Base-by-base conservation (phyloP, 2,797 vertebrate genomes). In the Steatocranus sp. region DNA sequence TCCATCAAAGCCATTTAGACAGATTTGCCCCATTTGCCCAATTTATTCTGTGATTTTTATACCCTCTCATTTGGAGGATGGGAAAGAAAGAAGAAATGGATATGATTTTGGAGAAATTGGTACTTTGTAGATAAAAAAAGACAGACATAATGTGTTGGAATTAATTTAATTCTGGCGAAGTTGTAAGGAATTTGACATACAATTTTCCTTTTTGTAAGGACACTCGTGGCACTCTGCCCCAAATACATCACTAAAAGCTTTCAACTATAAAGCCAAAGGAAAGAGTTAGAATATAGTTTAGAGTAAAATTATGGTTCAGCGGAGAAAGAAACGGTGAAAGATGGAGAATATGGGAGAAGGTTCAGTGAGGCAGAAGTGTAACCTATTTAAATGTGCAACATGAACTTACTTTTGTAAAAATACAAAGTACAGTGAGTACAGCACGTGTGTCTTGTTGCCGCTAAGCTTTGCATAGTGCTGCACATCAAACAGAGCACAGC, bases 1-100 rank as follows among this genome's bases (percentile, higher is more conserved):
- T 86, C 81, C 88, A 91, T 91, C 90, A 91, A 87, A 92, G 87
- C 80, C 89, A 84, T 91, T 94, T 91, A 88, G 79, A 80, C 82
- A 88, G 83, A 92, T 93, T 86, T 88, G 77, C 77, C 74, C 87
- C 73, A 41, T 92, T 92, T 87, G 87, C 81, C 84, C 88, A 91
- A 90, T 94, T 92, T 91, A 83, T 87, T 83, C 76, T 84, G 63
- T 86, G 78, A 91, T 93, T 90, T 92, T 90, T 87, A 73, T 66
- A 79, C 81, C 68, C 80, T 84, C 70, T 86, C 79, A 58, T 84
- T 82, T 80, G 66, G 68, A 88, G 36, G 70, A 80, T 6, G 23
- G 32, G 43, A 82, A 73, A 30, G 48, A 76, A 43, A 81, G 73
- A 73, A 46, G 51, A 80, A 80, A 86, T 53, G 30, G 43, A 75